Conservation (phyloP, 1,140 invertebrate species). For the Drosophila orena region DNA sequence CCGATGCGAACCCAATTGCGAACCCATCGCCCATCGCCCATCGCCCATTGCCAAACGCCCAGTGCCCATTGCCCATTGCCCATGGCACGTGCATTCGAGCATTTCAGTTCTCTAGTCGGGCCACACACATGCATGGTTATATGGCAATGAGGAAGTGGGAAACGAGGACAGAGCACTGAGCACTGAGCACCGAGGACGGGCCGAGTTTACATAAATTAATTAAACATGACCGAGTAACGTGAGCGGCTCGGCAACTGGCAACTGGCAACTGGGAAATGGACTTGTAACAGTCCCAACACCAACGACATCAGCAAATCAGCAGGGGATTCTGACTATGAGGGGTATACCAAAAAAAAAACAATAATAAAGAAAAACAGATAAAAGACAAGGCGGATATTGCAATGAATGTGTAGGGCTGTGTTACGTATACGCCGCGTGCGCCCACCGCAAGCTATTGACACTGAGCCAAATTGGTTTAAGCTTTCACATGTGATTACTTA, state of each 20-base stretch:
- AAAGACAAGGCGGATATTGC: conserved; percentile 16
- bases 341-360: conserved; percentile 18
- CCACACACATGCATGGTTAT: not conserved
- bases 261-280: not conserved
- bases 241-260: conserved; percentile 33
- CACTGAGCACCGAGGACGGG: conserved; percentile 11
- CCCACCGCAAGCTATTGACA: conserved; percentile 1
- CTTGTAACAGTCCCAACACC: conserved; percentile 15
- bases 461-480: not conserved
- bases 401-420: conserved; percentile 26
- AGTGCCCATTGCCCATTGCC: conserved; percentile 1
- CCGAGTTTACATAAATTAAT: conserved; percentile 80
- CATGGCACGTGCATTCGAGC: conserved; percentile 45
- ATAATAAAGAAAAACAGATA: not conserved
- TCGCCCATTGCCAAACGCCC: conserved; percentile 11
- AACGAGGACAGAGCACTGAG: conserved; percentile 18
- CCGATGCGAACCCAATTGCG: conserved; percentile 6
- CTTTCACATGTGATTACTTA: not conserved
- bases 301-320: conserved; percentile 27
- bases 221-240: conserved; percentile 75
- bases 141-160: conserved; percentile 26
- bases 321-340: conserved; percentile 24
- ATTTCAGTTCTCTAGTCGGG: not conserved
- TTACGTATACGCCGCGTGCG: conserved; percentile 62
- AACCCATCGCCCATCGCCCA: conserved; percentile 2